These are phyloP conservation scores for Dinoponera quadriceps DNA, from an alignment of 1,140 invertebrate species.

Conservation along the genomic window DNA sequence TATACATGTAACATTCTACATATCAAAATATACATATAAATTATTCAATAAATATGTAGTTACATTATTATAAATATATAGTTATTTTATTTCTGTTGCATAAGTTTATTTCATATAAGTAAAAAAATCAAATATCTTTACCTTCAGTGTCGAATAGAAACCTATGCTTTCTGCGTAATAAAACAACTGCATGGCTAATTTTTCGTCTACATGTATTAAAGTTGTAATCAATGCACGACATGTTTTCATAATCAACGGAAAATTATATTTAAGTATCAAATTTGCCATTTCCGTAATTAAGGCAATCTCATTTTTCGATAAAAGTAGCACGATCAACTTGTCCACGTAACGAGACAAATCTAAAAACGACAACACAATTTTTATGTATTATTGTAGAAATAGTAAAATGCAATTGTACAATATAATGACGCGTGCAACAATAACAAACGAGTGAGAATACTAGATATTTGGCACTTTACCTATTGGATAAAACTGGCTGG, in stretches of 20 bases:
- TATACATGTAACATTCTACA: background rate
- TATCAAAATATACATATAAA: background rate
- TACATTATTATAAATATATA: background rate
- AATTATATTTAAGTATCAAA: slow-evolving; percentile 64
- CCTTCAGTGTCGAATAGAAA: slow-evolving; percentile 69
- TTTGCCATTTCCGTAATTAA: slow-evolving; percentile 56
- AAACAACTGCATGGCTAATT: slow-evolving; percentile 70
- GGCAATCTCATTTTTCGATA: slow-evolving; percentile 32
- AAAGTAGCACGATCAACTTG: slow-evolving; percentile 56
- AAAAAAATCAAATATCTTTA: slow-evolving; percentile 56
- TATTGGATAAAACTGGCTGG: slow-evolving; percentile 70
- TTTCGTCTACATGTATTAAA: slow-evolving; percentile 65
- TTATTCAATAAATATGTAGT: background rate
- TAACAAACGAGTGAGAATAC: slow-evolving; percentile 4
- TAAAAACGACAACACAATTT: slow-evolving; percentile 52
- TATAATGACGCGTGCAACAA: background rate
- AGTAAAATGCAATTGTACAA: background rate
- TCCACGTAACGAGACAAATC: slow-evolving; percentile 67
- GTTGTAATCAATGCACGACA: slow-evolving; percentile 66
- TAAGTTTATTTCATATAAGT: background rate
- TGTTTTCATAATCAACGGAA: slow-evolving; percentile 57
- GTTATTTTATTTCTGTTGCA: background rate
- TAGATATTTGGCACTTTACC: slow-evolving; percentile 64
- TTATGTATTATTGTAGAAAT: slow-evolving; percentile 8
- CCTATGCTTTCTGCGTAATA: slow-evolving; percentile 71